Evolutionary conservation across 1,140 invertebrate genomes (phyloP), one percentile per base, ranked within the genome.

Genomic region (Scaptomyza montana): DNA sequence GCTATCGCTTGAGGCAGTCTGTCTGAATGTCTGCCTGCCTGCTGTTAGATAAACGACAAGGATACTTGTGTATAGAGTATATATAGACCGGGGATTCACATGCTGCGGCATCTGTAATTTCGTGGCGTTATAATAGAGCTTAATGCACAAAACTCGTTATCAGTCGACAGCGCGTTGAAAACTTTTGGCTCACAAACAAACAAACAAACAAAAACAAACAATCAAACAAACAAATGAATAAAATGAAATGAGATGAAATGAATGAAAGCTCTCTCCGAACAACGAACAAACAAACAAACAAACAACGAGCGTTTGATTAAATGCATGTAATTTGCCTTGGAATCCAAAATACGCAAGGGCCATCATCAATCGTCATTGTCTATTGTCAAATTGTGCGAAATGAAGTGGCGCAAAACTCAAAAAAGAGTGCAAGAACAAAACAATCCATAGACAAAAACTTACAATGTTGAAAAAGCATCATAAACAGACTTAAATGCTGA

Each of bases 121-220:
- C 65, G 54, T 75, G 77, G 81, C 81, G 82, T 87, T 87, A 87
- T 87, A 87, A 86, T 86, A 78, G 78, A 78, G 82, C 82, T 87
- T 87, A 87, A 87, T 87, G 82, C 84, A 82, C 50, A 79, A 82
- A 89, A 89, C 78, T 87, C 82, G 84, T 87, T 87, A 87, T 87
- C 82, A 87, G 79, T 70, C 12, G 64, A 51, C 49, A 69, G 74
- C 82, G 74, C 82, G 72, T 73, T 89, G 84, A 89, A 87, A 87
- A 89, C 72, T 87, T 87, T 87, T 16, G 8, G 55, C 64, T 19
- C 39, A 78, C 72, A 28, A 41, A 25, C 0, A 54, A 55, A 5
- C 16, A 36, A 9, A 54, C 2, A 8, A 36, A 39, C n/a, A 54
- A 39, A 21, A n/a, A 9, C 45, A 65, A 16, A 16, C 16, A 16